phyloP scores from a whole-genome alignment of 2,113 vertebrate genomes.

The Xenopus borealis region DNA sequence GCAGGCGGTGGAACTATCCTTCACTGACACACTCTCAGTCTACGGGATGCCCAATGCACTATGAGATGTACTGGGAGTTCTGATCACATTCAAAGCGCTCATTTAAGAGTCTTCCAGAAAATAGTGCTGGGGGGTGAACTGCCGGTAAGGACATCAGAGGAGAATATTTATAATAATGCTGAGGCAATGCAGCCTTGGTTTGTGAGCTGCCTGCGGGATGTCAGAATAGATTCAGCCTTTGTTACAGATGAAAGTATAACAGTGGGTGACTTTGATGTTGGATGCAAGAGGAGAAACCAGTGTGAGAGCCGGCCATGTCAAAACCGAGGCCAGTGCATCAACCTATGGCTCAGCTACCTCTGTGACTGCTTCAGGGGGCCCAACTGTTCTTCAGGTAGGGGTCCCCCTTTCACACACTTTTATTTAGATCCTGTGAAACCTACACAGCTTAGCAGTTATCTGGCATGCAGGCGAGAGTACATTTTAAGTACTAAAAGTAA shows the following conservation, averaged over 20 bases:
- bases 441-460: too few species aligned
- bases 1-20: conserved; percentile 74
- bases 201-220: conserved; percentile 86
- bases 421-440: too few species aligned
- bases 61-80: conserved; percentile 54
- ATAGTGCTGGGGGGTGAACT: conserved; percentile 72
- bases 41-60: conserved; percentile 66
- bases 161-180: conserved; percentile 7
- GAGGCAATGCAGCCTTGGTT: conserved; percentile 61
- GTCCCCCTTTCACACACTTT: too few species aligned
- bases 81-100: conserved; percentile 51
- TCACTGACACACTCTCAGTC: conserved; percentile 67
- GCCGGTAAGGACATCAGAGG: conserved; percentile 30
- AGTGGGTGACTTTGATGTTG: conserved; percentile 73
- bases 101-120: conserved; percentile 59
- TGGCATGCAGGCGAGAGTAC: too few species aligned
- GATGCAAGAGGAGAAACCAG: conserved; percentile 76
- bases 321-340: conserved; percentile 77
- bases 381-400: conserved; percentile 77
- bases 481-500: too few species aligned
- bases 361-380: conserved; percentile 75
- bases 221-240: conserved; percentile 74
- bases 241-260: conserved; percentile 69
- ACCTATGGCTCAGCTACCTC: conserved; percentile 79
- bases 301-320: conserved; percentile 80